A percentile compares a stretch with the other conserved stretches of the same genome.
phyloP scores from a whole-genome alignment of 53 echinoderm and acorn worm species.

The Arbacia lixula region DNA sequence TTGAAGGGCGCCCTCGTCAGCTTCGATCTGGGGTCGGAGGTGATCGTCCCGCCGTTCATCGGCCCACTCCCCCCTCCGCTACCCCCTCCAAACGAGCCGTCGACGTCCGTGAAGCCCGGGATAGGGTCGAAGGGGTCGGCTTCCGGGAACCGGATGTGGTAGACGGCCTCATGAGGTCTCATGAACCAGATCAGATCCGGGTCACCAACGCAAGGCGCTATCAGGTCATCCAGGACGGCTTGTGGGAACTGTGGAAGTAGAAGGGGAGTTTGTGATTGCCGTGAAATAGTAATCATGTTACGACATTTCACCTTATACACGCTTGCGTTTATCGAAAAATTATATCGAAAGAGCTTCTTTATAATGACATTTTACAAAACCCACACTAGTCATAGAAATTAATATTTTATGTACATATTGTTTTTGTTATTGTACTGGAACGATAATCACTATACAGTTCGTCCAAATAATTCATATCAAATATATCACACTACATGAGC shows the following conservation, averaged over 20 bases:
- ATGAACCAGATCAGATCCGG: constrained; percentile 83
- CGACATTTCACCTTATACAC: no score
- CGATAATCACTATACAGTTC: no score
- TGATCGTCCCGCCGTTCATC: not conserved
- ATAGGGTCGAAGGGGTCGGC: constrained; percentile 10
- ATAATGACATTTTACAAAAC: no score
- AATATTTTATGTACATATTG: no score
- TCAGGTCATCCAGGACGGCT: constrained; percentile 46
- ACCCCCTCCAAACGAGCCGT: constrained; percentile 11
- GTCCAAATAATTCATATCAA: no score
- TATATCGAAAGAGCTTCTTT: no score
- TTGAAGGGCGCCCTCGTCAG: constrained; percentile 50
- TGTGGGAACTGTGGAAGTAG: constrained; percentile 67
- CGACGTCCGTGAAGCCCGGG: not conserved
- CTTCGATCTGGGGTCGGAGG: constrained; percentile 12
- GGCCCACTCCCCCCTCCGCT: not conserved
- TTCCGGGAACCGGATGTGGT: constrained; percentile 48
- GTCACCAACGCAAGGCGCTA: constrained; percentile 62
- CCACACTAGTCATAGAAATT: no score
- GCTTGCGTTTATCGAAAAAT: no score
- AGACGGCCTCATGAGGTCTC: constrained; percentile 74
- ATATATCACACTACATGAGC: no score
- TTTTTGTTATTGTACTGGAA: no score
- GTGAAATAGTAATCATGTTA: not conserved
- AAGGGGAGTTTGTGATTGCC: not conserved